Conservation (phyloP, 2,888 invertebrate species). For the Pomacea canaliculata region DNA sequence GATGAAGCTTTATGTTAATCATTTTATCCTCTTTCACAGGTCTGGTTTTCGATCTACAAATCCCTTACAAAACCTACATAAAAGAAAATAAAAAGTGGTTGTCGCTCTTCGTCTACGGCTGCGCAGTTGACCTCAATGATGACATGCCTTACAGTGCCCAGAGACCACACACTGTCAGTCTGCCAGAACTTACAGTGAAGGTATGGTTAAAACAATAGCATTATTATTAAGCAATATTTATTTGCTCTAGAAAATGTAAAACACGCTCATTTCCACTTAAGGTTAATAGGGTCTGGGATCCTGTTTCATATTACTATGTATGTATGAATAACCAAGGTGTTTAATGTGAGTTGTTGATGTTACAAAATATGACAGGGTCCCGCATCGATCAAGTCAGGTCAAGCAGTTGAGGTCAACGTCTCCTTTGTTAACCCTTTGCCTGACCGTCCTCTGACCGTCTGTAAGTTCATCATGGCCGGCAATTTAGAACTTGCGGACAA, state of each 20-base stretch:
- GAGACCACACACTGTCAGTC: background rate
- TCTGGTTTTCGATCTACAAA: background rate
- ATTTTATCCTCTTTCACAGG: background rate
- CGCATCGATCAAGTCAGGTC: background rate
- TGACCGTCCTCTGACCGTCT: background rate
- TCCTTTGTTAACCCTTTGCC: background rate
- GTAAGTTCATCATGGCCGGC: background rate
- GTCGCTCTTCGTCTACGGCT: slow-evolving; percentile 7
- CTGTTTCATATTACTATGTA: no score
- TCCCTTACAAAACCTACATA: background rate
- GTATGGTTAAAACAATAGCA: background rate
- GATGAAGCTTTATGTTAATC: no score
- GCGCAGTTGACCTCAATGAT: background rate
- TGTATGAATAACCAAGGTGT: no score
- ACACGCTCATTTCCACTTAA: no score
- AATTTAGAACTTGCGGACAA: background rate
- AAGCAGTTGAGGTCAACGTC: background rate
- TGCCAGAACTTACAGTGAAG: slow-evolving; percentile 3
- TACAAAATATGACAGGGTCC: background rate
- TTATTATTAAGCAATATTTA: no score
- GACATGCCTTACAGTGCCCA: slow-evolving; percentile 22
- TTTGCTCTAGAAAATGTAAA: no score
- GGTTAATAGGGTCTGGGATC: no score
- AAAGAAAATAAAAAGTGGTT: background rate
- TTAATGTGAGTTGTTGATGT: background rate